A percentile compares a stretch with the other conserved stretches of the same genome.
Conservation (phyloP, 2,113 vertebrate genomes). For the Coptodon bakossiorum region DNA sequence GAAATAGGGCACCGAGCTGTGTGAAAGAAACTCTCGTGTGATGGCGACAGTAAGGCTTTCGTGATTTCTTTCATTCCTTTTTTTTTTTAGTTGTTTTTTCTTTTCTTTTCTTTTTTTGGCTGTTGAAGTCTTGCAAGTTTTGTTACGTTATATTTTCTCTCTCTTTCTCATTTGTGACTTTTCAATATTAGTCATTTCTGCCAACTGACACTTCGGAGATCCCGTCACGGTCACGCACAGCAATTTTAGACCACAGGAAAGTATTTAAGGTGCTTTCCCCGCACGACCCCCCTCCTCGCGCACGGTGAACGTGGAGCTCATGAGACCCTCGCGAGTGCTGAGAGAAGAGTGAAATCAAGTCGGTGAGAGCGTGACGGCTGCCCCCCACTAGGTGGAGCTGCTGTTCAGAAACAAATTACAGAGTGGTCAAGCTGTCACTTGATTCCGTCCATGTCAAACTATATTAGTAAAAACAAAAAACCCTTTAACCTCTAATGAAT, state of each 20-base stretch:
- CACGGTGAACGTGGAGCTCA: background rate
- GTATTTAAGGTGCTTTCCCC: background rate
- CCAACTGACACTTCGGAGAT: background rate
- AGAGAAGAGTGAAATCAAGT: background rate
- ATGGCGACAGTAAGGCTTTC: background rate
- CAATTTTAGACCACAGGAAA: background rate
- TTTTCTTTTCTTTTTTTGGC: background rate
- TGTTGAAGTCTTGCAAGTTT: background rate
- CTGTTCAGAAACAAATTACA: background rate
- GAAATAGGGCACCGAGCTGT: slow-evolving; percentile 62
- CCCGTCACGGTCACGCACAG: background rate
- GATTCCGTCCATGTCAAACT: background rate
- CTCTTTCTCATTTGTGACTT: background rate
- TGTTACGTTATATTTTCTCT: background rate
- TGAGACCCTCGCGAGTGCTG: background rate
- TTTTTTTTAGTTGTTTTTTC: background rate
- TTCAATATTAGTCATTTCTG: background rate
- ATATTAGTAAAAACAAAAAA: background rate
- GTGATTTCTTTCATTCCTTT: background rate
- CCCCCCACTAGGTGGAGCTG: slow-evolving; percentile 67
- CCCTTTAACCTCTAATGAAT: background rate
- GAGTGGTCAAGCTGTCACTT: slow-evolving; percentile 1
- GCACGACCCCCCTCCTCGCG: background rate
- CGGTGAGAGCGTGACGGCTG: background rate
- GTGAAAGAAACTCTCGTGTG: background rate